These are phyloP conservation scores for Hydra vulgaris DNA, from an alignment of 30 jellyfish, hydroid and myxozoan species.

Conservation along the genomic window DNA sequence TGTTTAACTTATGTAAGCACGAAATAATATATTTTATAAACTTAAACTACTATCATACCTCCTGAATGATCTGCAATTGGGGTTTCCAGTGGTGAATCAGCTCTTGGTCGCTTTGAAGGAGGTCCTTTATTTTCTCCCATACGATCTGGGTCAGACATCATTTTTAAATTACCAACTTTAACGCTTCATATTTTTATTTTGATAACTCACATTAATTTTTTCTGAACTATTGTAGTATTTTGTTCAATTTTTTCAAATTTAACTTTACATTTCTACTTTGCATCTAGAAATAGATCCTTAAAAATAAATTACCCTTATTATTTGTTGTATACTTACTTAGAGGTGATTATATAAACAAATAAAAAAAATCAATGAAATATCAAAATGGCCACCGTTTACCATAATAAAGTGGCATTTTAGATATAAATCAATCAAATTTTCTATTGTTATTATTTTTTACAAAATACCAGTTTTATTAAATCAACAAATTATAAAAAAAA, in stretches of 20 bases:
- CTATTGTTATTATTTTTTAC: not conserved
- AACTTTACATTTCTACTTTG: not conserved
- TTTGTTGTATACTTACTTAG: not conserved
- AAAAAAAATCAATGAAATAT: constrained; percentile 21
- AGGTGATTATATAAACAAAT: not conserved
- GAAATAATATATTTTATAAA: no score
- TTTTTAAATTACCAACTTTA: not conserved
- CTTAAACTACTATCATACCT: not conserved
- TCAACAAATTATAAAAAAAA: not conserved
- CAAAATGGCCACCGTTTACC: constrained; percentile 74
- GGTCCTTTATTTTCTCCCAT: constrained; percentile 71
- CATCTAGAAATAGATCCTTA: constrained; percentile 1
- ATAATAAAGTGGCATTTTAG: constrained; percentile 10
- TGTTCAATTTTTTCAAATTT: not conserved
- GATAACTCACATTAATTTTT: not conserved
- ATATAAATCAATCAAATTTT: not conserved
- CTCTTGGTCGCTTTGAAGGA: constrained; percentile 77
- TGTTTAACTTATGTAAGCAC: no score
- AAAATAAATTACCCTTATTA: not conserved
- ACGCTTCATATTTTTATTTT: not conserved
- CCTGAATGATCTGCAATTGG: constrained; percentile 85
- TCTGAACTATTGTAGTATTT: constrained; percentile 7
- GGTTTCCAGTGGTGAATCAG: constrained; percentile 75
- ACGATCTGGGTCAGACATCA: constrained; percentile 91
- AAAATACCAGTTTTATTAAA: not conserved